Percentiles rank a stretch among this genome's conserved stretches.
Evolutionary conservation across 1,140 invertebrate genomes (phyloP).

Genomic region (Hycleus phaleratus): DNA sequence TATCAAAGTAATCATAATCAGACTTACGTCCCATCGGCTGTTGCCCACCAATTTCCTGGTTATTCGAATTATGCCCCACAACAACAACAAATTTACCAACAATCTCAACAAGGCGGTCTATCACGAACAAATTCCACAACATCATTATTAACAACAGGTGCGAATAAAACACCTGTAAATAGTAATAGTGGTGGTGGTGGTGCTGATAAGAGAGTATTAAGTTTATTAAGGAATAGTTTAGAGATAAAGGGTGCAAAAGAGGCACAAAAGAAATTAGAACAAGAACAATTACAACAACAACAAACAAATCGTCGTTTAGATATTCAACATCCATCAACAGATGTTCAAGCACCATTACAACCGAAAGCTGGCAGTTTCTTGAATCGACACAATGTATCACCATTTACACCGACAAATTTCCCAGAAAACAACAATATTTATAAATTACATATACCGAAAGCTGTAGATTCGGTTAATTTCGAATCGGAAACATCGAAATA

Average conservation of each 20-base stretch:
- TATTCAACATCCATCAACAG: conserved; percentile 37
- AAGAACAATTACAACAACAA: conserved; percentile 23
- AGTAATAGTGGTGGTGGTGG: conserved; percentile 22
- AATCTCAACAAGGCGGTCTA: conserved; percentile 22
- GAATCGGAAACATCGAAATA: conserved; percentile 40
- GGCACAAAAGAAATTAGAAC: conserved; percentile 41
- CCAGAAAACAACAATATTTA: conserved; percentile 47
- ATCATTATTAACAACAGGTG: too few relatives aligned
- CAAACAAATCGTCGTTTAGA: conserved; percentile 22
- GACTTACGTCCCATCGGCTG: conserved; percentile 31
- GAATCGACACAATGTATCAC: conserved; percentile 48
- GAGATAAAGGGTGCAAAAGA: conserved; percentile 58
- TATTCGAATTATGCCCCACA: conserved; percentile 22
- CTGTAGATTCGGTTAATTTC: conserved; percentile 51
- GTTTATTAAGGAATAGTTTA: conserved; percentile 57
- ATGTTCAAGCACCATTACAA: conserved; percentile 46
- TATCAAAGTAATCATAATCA: conserved; percentile 27
- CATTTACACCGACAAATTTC: conserved; percentile 48
- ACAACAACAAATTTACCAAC: conserved; percentile 27
- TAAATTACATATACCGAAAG: conserved; percentile 60
- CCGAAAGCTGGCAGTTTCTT: conserved; percentile 44
- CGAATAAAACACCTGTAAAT: background rate
- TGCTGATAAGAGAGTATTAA: conserved; percentile 59
- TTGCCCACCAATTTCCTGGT: conserved; percentile 28
- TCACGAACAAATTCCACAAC: background rate